Conservation (phyloP, 2,797 vertebrate genomes). For the Mormyrus proboscirostris region DNA sequence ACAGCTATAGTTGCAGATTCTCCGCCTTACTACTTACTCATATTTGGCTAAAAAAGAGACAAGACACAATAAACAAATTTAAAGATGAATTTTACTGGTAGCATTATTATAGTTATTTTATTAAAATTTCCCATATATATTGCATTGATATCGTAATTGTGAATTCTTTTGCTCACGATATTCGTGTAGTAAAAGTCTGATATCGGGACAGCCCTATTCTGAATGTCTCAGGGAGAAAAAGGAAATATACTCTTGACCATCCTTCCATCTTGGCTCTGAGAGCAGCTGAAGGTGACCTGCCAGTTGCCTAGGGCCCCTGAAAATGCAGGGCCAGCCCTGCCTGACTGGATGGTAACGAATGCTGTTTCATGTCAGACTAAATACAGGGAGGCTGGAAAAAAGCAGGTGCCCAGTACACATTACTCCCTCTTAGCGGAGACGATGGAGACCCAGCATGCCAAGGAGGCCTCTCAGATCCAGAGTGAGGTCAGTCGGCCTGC, state of each 20-base stretch:
- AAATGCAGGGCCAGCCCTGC: background rate
- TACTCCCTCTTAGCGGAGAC: slow-evolving; percentile 81
- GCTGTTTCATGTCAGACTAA: slow-evolving; percentile 40
- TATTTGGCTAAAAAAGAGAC: background rate
- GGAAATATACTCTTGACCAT: background rate
- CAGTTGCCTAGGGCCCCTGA: background rate
- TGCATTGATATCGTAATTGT: background rate
- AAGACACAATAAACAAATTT: background rate
- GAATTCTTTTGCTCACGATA: background rate
- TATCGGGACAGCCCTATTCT: background rate
- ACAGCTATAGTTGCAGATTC: background rate
- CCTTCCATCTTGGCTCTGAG: background rate
- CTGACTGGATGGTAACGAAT: background rate
- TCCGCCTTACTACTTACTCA: background rate
- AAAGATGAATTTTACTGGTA: background rate
- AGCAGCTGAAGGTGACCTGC: background rate
- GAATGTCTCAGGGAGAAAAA: background rate
- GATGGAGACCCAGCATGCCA: slow-evolving; percentile 71
- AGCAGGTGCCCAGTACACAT: slow-evolving; percentile 59
- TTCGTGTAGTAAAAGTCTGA: background rate
- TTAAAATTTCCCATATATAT: background rate
- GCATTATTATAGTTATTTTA: background rate
- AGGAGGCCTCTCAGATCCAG: slow-evolving; percentile 66
- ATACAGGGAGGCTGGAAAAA: slow-evolving; percentile 72
- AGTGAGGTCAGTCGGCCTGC: slow-evolving; percentile 59